Evolutionary conservation across 2,797 vertebrate species (phyloP), one percentile per base, ranked within the genome.

Genomic region (Pachyuromys duprasi): DNA sequence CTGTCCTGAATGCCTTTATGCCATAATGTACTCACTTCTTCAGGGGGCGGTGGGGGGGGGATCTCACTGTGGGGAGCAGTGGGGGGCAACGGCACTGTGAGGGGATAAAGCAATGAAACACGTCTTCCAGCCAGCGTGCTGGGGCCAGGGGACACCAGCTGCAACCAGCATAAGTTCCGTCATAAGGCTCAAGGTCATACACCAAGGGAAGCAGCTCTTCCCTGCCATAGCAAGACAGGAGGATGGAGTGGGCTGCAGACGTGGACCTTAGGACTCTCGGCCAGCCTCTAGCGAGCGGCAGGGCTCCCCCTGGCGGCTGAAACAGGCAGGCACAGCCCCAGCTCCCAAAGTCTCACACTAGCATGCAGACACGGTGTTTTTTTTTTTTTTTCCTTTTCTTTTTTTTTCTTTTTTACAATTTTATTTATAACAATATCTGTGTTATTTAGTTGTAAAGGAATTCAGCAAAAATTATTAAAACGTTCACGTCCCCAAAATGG

Each of bases 371-470:
- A 96, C 93, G 53, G 49, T 93, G 45, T 90, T 53, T 33, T 63
- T 42, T 82, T 97, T 75, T 98, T 99, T 98, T 97, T 74, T 98
- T 99, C 98, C 79, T 67, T 98, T 99, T 98, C 98, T 97, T 67
- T 97, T 81, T 65, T 95, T 96, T 90, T 94, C 97, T 93, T 99
- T 99, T 99, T 98, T 98, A 98, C 98, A 99, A 99, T 99, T 98
- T 98, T 98, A 98, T 98, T 99, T 99, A 99, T 99, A 99, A 99
- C 99, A 99, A 99, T 98, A 98, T 99, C 97, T 98, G 98, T 98
- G 98, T 98, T 98, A 97, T 98, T 99, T 98, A 98, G 98, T 99
- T 99, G 99, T 99, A 99, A 99, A 99, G 99, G 98, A 98, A 98
- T 99, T 98, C 98, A 99, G 98, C 98, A 99, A 98, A 99, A 99